Evolutionary conservation across 2,888 invertebrate species (phyloP).

Genomic region (Leptinotarsa juncta): DNA sequence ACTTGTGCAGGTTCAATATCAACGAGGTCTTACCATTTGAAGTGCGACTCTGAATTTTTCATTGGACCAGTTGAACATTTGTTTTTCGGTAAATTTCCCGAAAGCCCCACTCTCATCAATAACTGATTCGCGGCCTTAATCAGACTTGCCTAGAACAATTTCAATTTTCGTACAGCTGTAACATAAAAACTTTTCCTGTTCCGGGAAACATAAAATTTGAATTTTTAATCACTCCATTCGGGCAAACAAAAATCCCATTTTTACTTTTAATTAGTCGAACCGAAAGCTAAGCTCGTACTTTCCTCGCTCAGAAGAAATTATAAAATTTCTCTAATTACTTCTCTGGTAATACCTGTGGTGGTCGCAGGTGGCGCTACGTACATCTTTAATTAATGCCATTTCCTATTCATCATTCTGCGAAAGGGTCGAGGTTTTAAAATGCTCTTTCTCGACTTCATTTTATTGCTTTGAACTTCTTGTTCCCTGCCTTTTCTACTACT

Average conservation of each 20-base stretch:
- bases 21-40: too few species aligned
- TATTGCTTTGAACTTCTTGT: slow-evolving; percentile 46
- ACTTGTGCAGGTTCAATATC: too few species aligned
- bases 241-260: slow-evolving; percentile 65
- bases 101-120: slow-evolving; percentile 19
- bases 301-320: slow-evolving; percentile 59
- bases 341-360: slow-evolving; percentile 60
- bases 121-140: slow-evolving; percentile 20
- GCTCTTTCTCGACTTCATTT: slow-evolving; percentile 32
- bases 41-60: too few species aligned
- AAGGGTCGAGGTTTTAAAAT: slow-evolving; percentile 51
- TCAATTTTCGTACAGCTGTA: slow-evolving; percentile 28
- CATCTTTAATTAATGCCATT: slow-evolving; percentile 67
- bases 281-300: slow-evolving; percentile 40
- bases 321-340: slow-evolving; percentile 65
- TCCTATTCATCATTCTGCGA: slow-evolving; percentile 64
- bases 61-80: too few species aligned
- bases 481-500: slow-evolving; percentile 36
- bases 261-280: slow-evolving; percentile 63
- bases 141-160: slow-evolving; percentile 11
- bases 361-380: slow-evolving; percentile 64
- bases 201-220: slow-evolving; percentile 59
- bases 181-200: slow-evolving; percentile 53
- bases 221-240: slow-evolving; percentile 65
- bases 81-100: neutral